These are phyloP conservation scores for Drosophila lacteicornis DNA, from an alignment of 1,140 invertebrate genomes.

Conservation along the genomic window DNA sequence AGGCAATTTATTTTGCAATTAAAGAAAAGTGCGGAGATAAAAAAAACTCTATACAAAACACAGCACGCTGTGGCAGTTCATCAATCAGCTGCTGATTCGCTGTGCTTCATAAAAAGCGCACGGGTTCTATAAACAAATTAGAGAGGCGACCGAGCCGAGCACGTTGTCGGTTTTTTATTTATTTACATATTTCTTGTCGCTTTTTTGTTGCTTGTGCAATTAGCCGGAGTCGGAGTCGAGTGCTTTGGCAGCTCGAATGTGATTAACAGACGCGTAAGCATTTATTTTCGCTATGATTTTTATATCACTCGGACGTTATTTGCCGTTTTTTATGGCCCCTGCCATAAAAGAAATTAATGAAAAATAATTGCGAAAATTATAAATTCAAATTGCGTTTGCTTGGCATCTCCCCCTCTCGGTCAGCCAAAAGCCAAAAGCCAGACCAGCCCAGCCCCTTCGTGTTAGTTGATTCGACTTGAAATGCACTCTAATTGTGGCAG, in stretches of 20 bases:
- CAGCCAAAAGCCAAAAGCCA: too few relatives aligned
- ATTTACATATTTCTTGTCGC: slow-evolving; percentile 39
- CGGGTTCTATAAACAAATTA: slow-evolving; percentile 77
- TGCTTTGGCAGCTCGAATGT: slow-evolving; percentile 28
- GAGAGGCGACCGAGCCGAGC: slow-evolving; percentile 44
- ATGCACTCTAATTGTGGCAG: slow-evolving; percentile 56
- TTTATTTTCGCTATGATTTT: slow-evolving; percentile 78
- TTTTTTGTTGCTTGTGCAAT: slow-evolving; percentile 44
- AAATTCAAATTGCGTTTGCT: slow-evolving; percentile 78
- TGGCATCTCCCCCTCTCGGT: background rate
- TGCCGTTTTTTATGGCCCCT: slow-evolving; percentile 59
- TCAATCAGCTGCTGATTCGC: slow-evolving; percentile 66
- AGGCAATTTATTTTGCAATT: slow-evolving; percentile 68
- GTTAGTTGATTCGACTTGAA: slow-evolving; percentile 41
- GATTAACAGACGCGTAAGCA: slow-evolving; percentile 72
- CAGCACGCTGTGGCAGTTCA: slow-evolving; percentile 56
- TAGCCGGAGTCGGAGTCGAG: slow-evolving; percentile 28
- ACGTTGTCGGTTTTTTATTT: slow-evolving; percentile 49
- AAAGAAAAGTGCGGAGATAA: slow-evolving; percentile 28
- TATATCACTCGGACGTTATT: slow-evolving; percentile 66
- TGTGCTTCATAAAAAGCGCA: slow-evolving; percentile 40
- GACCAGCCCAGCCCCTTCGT: slow-evolving; percentile 30
- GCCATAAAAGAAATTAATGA: slow-evolving; percentile 65
- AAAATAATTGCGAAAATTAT: slow-evolving; percentile 82
- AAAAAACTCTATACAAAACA: slow-evolving; percentile 22